These are phyloP conservation scores for Ephestia elutella DNA, from an alignment of 1,140 invertebrate species.

Conservation along the genomic window DNA sequence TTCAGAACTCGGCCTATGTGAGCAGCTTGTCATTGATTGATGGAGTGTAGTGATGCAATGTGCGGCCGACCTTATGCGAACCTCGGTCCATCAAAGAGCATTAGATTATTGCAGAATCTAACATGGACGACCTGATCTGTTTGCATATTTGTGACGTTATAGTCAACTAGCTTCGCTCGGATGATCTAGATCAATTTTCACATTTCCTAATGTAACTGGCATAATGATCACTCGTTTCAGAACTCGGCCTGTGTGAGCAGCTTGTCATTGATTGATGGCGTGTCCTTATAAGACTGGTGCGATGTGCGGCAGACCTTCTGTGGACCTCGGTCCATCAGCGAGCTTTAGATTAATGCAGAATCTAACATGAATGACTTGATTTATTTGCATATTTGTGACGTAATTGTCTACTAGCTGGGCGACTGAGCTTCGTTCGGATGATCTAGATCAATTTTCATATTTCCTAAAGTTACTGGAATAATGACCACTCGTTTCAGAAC, in stretches of 20 bases:
- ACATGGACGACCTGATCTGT: not conserved
- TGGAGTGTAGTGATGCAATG: not conserved
- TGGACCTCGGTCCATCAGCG: not conserved
- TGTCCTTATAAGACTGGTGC: conserved; percentile 4
- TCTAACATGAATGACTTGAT: not conserved
- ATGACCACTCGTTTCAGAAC: not conserved
- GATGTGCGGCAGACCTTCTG: not conserved
- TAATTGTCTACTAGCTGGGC: no score
- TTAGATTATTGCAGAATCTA: conserved; percentile 3
- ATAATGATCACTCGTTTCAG: not conserved
- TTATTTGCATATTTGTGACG: no score
- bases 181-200: no score
- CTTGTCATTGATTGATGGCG: not conserved
- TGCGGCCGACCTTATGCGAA: not conserved
- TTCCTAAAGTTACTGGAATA: not conserved
- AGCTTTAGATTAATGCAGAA: conserved; percentile 3
- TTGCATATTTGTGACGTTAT: no score
- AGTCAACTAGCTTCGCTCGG: no score
- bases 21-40: not conserved
- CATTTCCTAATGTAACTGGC: no score
- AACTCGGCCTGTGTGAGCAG: not conserved
- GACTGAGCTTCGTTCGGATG: no score
- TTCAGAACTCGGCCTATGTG: not conserved
- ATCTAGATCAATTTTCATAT: no score
- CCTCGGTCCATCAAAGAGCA: not conserved